These are phyloP conservation scores for Trichonephila inaurata DNA, from an alignment of 1,140 invertebrate genomes.

Conservation along the genomic window DNA sequence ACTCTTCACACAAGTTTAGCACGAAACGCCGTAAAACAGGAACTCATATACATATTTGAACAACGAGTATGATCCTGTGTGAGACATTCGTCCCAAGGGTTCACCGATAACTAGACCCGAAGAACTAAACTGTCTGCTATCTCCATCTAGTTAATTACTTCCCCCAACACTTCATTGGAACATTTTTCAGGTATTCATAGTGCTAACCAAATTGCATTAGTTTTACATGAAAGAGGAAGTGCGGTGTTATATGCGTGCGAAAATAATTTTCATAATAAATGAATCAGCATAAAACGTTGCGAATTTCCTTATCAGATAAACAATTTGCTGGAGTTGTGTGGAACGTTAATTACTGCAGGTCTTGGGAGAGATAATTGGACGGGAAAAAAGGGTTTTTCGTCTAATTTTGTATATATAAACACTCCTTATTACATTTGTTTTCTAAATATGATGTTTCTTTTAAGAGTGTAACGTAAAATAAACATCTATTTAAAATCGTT, in stretches of 20 bases:
- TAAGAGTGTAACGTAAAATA: neutral
- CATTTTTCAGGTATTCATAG: neutral
- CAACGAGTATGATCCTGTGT: neutral
- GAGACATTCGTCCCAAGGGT: neutral
- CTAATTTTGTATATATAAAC: neutral
- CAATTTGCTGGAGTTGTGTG: neutral
- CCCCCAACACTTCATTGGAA: neutral
- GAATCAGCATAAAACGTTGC: neutral
- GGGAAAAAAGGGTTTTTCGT: neutral
- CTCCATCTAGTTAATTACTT: neutral
- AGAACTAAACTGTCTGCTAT: neutral
- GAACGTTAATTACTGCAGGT: neutral
- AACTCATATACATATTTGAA: conserved; percentile 23
- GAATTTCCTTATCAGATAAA: neutral
- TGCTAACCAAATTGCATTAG: neutral
- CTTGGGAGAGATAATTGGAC: neutral
- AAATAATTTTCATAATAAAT: neutral
- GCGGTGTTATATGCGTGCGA: neutral
- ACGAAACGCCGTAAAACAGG: neutral
- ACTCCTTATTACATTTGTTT: neutral
- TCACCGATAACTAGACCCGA: neutral
- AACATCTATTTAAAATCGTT: no score
- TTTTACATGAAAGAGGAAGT: neutral
- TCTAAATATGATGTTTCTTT: neutral
- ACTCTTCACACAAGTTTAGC: neutral